Percentiles rank a stretch among this genome's conserved stretches.
Conservation (phyloP, 2,888 invertebrate species). For the Conus canariensis region DNA sequence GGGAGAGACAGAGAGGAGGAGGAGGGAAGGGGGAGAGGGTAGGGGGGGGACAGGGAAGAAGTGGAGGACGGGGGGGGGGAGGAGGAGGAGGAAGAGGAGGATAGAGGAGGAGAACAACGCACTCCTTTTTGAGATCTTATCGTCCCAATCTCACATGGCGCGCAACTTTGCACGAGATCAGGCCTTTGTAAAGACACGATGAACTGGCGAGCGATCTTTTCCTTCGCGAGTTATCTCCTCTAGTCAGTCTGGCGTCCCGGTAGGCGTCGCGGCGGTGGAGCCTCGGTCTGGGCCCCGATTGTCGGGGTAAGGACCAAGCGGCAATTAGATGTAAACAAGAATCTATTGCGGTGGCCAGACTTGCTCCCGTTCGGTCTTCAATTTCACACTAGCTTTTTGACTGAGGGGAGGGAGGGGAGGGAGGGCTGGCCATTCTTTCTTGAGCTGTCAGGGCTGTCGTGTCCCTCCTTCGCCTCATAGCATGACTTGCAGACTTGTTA, state of each 20-base stretch:
- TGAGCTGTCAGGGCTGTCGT: not conserved
- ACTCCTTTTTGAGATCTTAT: conserved; percentile 14
- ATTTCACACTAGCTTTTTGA: conserved; percentile 20
- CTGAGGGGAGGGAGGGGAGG: not conserved
- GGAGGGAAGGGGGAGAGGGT: not conserved
- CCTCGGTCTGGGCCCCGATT: conserved; percentile 2
- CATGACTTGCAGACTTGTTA: too few species aligned
- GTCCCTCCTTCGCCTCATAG: too few species aligned
- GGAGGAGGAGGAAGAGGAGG: not conserved
- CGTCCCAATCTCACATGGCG: conserved; percentile 3
- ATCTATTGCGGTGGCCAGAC: not conserved
- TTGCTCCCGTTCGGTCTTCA: not conserved
- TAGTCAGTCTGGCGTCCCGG: conserved; percentile 28
- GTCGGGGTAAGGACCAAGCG: not conserved
- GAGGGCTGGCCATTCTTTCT: not conserved
- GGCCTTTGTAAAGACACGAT: conserved; percentile 9
- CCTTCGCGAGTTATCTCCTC: conserved; percentile 26
- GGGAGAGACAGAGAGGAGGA: not conserved
- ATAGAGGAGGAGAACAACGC: not conserved
- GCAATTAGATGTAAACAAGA: conserved; percentile 35
- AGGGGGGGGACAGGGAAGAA: not conserved
- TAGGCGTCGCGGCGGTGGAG: conserved; percentile 29
- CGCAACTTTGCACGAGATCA: conserved; percentile 33
- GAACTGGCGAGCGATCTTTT: conserved; percentile 31
- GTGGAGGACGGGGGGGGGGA: not conserved